Base-by-base conservation (phyloP, 2,113 vertebrate species). In the Edolisoma coerulescens region DNA sequence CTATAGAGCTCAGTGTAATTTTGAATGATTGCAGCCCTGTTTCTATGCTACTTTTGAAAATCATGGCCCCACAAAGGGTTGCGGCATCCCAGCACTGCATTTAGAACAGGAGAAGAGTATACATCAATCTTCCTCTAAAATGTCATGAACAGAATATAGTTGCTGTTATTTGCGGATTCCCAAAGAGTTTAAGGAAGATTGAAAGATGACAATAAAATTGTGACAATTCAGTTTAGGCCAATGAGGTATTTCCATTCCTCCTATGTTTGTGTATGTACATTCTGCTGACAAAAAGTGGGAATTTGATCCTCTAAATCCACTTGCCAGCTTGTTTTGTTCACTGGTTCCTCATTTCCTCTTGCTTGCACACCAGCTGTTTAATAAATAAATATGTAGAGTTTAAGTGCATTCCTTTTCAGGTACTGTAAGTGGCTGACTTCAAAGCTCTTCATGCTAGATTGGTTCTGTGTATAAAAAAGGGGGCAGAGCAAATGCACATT, bases 91-190 rank as follows among this genome's bases (percentile, higher is more conserved):
- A 69, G 60, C 52, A 30, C 77, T 61, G 79, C 79, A 73, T 65
- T 78, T 89, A 84, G 64, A 87, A 50, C 57, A 37, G 57, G 77
- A 82, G 71, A 21, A 69, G 78, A 7, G 73, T 26, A 52, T 47
- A 78, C 75, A 82, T 81, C 90, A 92, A 84, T 87, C 84, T 92
- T 39, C 37, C 57, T 84, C 27, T 92, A 45, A 94, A 97, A 84
- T 56, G 33, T 44, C 57, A 78, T 11, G 27, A 71, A 49, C 53
- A 79, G 49, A 47, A 76, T 59, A 49, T 35, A 10, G 42, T 74
- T 68, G n/a, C 61, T 87, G 77, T 84, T 92, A 74, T 89, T 93
- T 95, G 52, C 79, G 56, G 90, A 53, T 94, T 71, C 49, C 81
- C 37, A 35, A 78, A 82, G 60, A 90, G 67, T 70, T 89, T 86